phyloP scores from a whole-genome alignment of 2,888 invertebrate species.

The Anarsia innoxiella region DNA sequence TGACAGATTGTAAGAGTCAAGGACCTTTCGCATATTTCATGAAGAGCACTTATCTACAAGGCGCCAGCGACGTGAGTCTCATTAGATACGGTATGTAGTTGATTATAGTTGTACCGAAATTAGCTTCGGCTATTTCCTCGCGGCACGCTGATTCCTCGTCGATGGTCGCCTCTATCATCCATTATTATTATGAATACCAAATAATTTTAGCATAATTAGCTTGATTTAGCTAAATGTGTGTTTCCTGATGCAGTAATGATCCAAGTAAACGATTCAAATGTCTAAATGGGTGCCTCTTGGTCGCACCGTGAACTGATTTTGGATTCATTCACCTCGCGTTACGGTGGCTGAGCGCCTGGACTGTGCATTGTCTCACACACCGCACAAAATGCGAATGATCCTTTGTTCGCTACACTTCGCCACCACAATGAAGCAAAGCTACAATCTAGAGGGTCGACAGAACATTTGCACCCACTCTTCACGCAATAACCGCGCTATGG shows the following conservation, averaged over 20 bases:
- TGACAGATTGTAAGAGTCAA: conserved; percentile 40
- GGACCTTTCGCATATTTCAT: conserved; percentile 46
- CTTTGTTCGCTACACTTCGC: conserved; percentile 63
- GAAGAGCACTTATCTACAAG: conserved; percentile 26
- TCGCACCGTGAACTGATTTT: conserved; percentile 47
- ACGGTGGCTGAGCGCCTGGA: conserved; percentile 53
- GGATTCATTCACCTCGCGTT: conserved; percentile 66
- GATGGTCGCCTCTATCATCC: conserved; percentile 6
- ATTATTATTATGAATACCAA: conserved; percentile 7
- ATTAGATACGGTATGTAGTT: conserved; percentile 49
- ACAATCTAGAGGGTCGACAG: too few relatives aligned
- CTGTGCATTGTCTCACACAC: conserved; percentile 57
- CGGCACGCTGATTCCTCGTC: conserved; percentile 15
- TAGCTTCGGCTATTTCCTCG: conserved; percentile 25
- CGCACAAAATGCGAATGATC: conserved; percentile 55
- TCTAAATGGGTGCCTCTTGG: conserved; percentile 23
- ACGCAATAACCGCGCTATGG: conserved; percentile 44
- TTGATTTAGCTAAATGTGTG: background rate
- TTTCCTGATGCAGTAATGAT: conserved; percentile 11
- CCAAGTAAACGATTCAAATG: conserved; percentile 17
- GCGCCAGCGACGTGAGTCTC: conserved; percentile 32
- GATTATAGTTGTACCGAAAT: conserved; percentile 38
- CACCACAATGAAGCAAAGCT: conserved; percentile 56
- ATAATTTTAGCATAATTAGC: conserved; percentile 4
- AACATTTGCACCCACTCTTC: conserved; percentile 55